Conservation (phyloP, 2,113 vertebrate species). For the Menidia beryllina region DNA sequence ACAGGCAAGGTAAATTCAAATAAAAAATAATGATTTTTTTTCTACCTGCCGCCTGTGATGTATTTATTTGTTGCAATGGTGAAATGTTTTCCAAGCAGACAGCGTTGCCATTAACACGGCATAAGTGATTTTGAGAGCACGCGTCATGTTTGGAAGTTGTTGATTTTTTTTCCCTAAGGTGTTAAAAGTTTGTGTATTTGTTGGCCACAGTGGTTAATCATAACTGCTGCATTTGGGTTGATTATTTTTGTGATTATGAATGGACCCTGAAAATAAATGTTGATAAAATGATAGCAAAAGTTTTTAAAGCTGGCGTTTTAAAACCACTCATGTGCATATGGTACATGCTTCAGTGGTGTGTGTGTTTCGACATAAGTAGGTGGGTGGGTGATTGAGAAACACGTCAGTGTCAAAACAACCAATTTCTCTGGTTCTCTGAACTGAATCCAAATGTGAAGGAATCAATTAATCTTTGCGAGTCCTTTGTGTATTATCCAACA, state of each 20-base stretch:
- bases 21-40: conserved; percentile 70
- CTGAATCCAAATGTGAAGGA: conserved; percentile 73
- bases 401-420: conserved; percentile 68
- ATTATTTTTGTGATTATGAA: conserved; percentile 32
- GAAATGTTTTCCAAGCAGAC: conserved; percentile 43
- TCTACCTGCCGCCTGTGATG: conserved; percentile 57
- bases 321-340: conserved; percentile 15
- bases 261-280: conserved; percentile 5
- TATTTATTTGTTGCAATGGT: conserved; percentile 63
- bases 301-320: not conserved
- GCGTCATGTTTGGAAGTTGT: conserved; percentile 30
- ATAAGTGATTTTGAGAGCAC: conserved; percentile 29
- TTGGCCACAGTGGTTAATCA: not conserved
- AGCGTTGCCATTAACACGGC: not conserved
- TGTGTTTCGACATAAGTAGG: conserved; percentile 29
- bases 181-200: conserved; percentile 8
- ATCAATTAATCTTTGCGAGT: conserved; percentile 74
- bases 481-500: conserved; percentile 60
- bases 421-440: conserved; percentile 72
- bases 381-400: conserved; percentile 37
- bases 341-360: conserved; percentile 21
- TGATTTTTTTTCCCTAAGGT: conserved; percentile 2
- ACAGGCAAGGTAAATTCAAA: conserved; percentile 74
- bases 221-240: not conserved
- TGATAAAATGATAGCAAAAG: too few species aligned